Evolutionary conservation across 2,888 invertebrate species (phyloP), one percentile per base, ranked within the genome.

Genomic region (Unio delphinus): DNA sequence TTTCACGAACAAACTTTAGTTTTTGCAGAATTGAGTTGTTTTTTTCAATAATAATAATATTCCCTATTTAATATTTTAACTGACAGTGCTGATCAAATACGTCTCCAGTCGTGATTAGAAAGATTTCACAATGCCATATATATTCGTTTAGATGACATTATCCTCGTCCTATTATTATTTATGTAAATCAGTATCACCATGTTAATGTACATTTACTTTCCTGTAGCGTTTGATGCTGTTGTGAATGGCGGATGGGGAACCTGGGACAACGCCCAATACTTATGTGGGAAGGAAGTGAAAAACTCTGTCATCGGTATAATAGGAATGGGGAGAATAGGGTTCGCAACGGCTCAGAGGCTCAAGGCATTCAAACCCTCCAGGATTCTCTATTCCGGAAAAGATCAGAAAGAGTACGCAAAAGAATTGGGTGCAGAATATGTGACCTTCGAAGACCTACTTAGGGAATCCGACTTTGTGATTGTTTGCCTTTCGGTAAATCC

Each of bases 391-490:
- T 92, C 92, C 67, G 94, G 94, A 76, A 92, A 95, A 62, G 93
- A 92, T 55, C 92, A 92, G 65, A 93, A 93, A 79, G 86, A 91
- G 5, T 67, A 67, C 34, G 83, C 79, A 1, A 92, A 93, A 1
- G 75, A 76, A 67, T 91, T 94, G 1, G 93, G 93, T 3, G 96
- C 95, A 0, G 87, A 92, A 70, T 93, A 92, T 89, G 95, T 94
- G 0, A 86, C 90, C 30, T 93, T 97, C 73, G 93, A 95, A 55
- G 92, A 93, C 67, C 90, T 99, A 65, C 87, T 98, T 2, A 79
- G 81, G 11, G 89, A 93, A 81, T 95, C 96, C 68, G 98, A 99
- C 89, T 96, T 97, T 89, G 92, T 98, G 0, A 93, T 97, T 64
- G 94, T 94, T 8, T 94, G 94, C 74, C 94, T 94, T 75, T 93